Conservation (phyloP, 2,797 vertebrate genomes). For the Xenops minutus region DNA sequence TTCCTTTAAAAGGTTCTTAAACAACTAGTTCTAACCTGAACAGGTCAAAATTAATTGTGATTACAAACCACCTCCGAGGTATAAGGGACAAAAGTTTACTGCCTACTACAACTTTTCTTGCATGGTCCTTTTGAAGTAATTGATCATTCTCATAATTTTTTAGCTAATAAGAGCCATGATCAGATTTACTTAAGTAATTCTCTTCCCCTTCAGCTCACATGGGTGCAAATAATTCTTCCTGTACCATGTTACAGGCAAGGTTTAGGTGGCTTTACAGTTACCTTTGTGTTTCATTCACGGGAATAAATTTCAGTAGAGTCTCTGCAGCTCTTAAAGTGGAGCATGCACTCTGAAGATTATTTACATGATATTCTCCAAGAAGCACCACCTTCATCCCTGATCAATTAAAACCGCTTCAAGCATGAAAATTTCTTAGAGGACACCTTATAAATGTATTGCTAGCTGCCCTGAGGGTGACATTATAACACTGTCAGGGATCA, state of each 20-base stretch:
- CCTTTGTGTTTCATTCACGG: neutral
- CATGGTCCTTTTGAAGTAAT: neutral
- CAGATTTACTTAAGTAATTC: neutral
- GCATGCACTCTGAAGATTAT: neutral
- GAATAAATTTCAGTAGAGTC: neutral
- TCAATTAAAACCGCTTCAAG: neutral
- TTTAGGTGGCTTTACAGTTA: neutral
- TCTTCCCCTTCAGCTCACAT: neutral
- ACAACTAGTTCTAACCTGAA: neutral
- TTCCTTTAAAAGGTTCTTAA: constrained; percentile 4
- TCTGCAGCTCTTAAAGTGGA: neutral
- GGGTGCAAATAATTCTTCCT: neutral
- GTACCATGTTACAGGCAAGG: neutral
- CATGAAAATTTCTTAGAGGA: neutral
- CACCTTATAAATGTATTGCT: neutral
- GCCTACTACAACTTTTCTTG: neutral
- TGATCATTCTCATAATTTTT: neutral
- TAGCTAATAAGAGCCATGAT: neutral
- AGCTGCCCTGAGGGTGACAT: neutral
- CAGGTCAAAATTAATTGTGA: neutral
- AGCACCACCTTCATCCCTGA: neutral
- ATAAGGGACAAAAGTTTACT: neutral
- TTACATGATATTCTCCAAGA: neutral
- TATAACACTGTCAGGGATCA: neutral
- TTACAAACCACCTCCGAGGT: neutral